A percentile compares a stretch with the other conserved stretches of the same genome.
Evolutionary conservation across 2,888 invertebrate species (phyloP).

Genomic region (Girardia tigrina): DNA sequence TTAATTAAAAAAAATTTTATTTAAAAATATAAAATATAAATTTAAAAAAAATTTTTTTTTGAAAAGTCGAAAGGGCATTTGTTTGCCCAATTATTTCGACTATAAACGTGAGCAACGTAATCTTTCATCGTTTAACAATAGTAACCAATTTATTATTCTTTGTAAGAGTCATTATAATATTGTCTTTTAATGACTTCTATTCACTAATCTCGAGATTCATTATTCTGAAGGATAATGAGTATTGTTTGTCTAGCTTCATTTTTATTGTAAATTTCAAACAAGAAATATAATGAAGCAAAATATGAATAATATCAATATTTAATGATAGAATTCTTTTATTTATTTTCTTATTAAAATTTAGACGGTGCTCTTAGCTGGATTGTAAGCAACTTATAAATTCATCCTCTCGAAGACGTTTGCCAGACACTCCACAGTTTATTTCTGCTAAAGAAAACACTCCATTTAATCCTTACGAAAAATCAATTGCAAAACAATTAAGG

Average conservation of each 20-base stretch:
- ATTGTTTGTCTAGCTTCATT: too few relatives aligned
- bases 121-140: constrained; percentile 23
- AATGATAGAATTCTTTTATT: too few relatives aligned
- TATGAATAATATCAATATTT: too few relatives aligned
- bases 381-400: constrained; percentile 2
- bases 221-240: too few relatives aligned
- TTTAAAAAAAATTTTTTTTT: too few relatives aligned
- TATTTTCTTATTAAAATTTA: too few relatives aligned
- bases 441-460: neutral
- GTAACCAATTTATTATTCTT: constrained; percentile 7
- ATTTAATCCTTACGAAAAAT: constrained; percentile 11
- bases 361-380: constrained; percentile 3
- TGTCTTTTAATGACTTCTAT: constrained; percentile 16
- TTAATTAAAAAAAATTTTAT: too few relatives aligned
- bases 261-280: too few relatives aligned
- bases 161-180: constrained; percentile 14
- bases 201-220: constrained; percentile 19
- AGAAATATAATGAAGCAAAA: too few relatives aligned
- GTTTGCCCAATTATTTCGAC: too few relatives aligned
- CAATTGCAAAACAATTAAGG: neutral
- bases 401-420: neutral
- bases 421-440: neutral
- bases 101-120: constrained; percentile 23
- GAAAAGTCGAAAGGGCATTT: too few relatives aligned
- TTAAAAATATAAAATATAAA: too few relatives aligned